Conservation (phyloP, 2,113 vertebrate genomes). For the Trogon surrucura region DNA sequence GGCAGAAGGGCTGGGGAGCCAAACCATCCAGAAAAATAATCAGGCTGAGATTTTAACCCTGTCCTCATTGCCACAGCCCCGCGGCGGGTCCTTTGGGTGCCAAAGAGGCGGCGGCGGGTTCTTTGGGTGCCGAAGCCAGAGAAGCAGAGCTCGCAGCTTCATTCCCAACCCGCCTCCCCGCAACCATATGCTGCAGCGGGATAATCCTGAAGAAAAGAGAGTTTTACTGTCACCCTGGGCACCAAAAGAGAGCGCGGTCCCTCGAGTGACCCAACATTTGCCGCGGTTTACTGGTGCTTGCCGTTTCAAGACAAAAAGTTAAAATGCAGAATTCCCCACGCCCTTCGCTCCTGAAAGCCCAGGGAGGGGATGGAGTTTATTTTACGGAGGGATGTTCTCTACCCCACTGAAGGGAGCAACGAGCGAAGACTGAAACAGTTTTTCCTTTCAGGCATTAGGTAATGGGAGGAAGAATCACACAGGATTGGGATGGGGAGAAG, state of each 20-base stretch:
- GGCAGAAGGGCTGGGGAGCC: neutral
- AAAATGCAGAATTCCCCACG: neutral
- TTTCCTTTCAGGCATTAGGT: neutral
- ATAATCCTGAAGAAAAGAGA: neutral
- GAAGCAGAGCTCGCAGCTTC: neutral
- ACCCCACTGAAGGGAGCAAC: neutral
- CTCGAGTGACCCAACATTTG: fast-evolving
- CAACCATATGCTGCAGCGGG: neutral
- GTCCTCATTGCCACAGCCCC: neutral
- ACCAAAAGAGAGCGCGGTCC: neutral
- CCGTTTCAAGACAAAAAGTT: neutral
- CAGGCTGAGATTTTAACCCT: neutral
- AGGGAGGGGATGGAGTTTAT: neutral
- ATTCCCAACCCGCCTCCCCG: neutral
- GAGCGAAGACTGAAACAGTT: neutral
- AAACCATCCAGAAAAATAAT: neutral
- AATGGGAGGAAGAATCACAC: neutral
- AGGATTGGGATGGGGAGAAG: neutral
- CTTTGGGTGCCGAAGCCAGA: neutral
- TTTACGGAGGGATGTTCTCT: neutral
- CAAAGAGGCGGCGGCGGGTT: neutral
- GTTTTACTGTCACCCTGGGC: neutral
- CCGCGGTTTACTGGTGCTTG: neutral
- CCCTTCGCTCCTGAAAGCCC: neutral
- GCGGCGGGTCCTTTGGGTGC: neutral